Evolutionary conservation across 2,888 invertebrate genomes (phyloP).

Genomic region (Spisula subtruncata): DNA sequence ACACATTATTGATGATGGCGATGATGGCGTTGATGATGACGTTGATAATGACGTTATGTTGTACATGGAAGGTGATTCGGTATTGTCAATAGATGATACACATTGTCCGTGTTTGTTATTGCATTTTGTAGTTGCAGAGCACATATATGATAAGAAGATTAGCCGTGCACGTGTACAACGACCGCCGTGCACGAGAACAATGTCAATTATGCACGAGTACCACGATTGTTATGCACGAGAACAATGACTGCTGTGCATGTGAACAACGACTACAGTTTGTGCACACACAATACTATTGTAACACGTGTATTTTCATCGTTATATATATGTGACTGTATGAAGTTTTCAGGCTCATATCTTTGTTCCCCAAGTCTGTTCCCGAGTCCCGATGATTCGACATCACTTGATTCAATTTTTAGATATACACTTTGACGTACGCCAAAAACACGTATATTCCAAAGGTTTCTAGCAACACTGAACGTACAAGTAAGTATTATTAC

Average conservation of each 20-base stretch:
- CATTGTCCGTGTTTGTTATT: slow-evolving; percentile 3
- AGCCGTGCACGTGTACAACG: not conserved
- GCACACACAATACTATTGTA: slow-evolving; percentile 4
- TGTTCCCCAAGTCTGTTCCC: not conserved
- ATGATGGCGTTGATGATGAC: not conserved
- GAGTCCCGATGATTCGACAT: not conserved
- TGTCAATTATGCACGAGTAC: not conserved
- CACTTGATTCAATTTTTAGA: not conserved
- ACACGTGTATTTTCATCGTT: not conserved
- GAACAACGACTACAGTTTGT: not conserved
- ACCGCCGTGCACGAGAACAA: not conserved
- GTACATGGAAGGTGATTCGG: not conserved
- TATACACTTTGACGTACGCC: too few relatives aligned
- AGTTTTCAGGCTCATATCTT: not conserved
- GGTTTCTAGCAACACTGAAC: too few relatives aligned
- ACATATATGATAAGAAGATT: not conserved
- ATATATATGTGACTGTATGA: not conserved
- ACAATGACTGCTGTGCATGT: not conserved
- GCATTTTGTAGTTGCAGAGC: slow-evolving; percentile 10
- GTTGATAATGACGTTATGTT: not conserved
- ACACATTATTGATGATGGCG: not conserved
- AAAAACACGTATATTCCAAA: too few relatives aligned
- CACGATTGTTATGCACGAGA: not conserved
- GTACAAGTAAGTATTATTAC: too few relatives aligned
- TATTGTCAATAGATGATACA: not conserved